A percentile compares a stretch with the other conserved stretches of the same genome.
Evolutionary conservation across 2,797 vertebrate species (phyloP).

Genomic region (Hippoglossus hippoglossus): DNA sequence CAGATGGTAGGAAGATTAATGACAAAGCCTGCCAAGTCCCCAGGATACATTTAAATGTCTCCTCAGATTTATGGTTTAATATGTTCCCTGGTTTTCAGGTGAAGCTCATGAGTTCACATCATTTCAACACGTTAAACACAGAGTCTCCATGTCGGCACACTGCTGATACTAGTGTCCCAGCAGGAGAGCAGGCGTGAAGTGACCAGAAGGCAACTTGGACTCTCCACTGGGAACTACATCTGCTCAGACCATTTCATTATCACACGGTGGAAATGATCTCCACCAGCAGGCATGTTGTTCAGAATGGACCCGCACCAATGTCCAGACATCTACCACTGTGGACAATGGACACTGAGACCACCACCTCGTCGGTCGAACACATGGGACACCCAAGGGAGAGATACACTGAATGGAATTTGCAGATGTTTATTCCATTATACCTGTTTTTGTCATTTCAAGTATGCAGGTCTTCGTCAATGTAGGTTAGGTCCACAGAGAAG

Average conservation of each 20-base stretch:
- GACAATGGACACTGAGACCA: slow-evolving; percentile 38
- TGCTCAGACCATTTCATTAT: slow-evolving; percentile 67
- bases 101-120: slow-evolving; percentile 8
- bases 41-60: neutral
- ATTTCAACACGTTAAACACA: neutral
- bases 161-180: slow-evolving; percentile 5
- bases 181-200: neutral
- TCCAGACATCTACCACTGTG: slow-evolving; percentile 39
- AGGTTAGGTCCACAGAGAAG: neutral
- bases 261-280: slow-evolving; percentile 63
- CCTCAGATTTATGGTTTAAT: neutral
- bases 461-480: neutral
- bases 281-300: slow-evolving; percentile 53
- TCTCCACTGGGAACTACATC: slow-evolving; percentile 62
- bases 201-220: slow-evolving; percentile 25
- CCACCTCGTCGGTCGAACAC: slow-evolving; percentile 47
- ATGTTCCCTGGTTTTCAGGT: neutral
- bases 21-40: neutral
- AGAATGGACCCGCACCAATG: slow-evolving; percentile 60
- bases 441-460: slow-evolving; percentile 28
- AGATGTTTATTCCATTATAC: slow-evolving; percentile 45
- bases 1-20: neutral
- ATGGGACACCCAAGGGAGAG: slow-evolving; percentile 29
- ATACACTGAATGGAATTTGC: slow-evolving; percentile 46
- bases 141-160: neutral